Evolutionary conservation across 2,888 invertebrate species (phyloP).

Genomic region (Fabriciana adippe): DNA sequence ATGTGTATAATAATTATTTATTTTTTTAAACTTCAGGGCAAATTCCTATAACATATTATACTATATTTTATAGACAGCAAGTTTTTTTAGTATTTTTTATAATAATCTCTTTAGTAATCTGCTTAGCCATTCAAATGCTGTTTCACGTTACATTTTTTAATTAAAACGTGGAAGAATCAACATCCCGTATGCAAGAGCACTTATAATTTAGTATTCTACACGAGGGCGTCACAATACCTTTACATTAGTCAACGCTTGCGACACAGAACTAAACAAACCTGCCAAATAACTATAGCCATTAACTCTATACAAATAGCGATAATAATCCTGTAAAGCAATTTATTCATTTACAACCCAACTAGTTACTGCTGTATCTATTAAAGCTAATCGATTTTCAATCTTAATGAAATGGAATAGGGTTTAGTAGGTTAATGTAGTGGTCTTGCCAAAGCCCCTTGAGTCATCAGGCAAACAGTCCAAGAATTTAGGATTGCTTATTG

Average conservation of each 20-base stretch:
- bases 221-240: slow-evolving; percentile 42
- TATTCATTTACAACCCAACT: slow-evolving; percentile 30
- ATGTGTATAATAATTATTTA: no score
- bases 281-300: slow-evolving; percentile 27
- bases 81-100: background rate
- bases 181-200: slow-evolving; percentile 27
- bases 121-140: slow-evolving; percentile 7
- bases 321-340: slow-evolving; percentile 30
- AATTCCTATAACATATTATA: no score
- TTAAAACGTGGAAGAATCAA: slow-evolving; percentile 30
- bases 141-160: slow-evolving; percentile 19
- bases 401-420: slow-evolving; percentile 18
- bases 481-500: slow-evolving; percentile 43
- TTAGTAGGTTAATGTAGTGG: background rate
- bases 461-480: slow-evolving; percentile 39
- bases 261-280: slow-evolving; percentile 17
- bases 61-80: no score
- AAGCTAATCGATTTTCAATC: slow-evolving; percentile 24
- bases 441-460: slow-evolving; percentile 32
- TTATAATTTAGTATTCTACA: slow-evolving; percentile 38
- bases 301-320: slow-evolving; percentile 20
- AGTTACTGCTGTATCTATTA: slow-evolving; percentile 29
- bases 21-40: no score
- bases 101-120: background rate
- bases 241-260: slow-evolving; percentile 34